Conservation (phyloP, 1,140 invertebrate species). For the Drosophila parvula region DNA sequence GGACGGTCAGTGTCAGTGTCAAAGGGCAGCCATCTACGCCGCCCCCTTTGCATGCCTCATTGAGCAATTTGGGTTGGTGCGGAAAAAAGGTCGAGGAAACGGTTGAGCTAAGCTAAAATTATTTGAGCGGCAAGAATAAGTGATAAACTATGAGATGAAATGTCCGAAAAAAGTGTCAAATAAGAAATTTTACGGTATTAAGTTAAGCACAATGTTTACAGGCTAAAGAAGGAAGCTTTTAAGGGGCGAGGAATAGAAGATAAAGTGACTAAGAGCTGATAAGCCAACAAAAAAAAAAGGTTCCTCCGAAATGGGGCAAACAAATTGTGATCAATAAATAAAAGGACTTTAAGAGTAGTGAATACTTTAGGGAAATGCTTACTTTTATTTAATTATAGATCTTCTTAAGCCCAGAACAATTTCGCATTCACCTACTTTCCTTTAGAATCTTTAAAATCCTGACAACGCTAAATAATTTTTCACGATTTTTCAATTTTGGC, state of each 20-base stretch:
- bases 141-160: constrained; percentile 54
- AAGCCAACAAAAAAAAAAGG: constrained; percentile 16
- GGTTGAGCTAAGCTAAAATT: constrained; percentile 50
- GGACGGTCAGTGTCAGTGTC: constrained; percentile 32
- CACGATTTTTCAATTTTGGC: constrained; percentile 36
- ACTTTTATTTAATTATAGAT: not conserved
- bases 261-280: constrained; percentile 20
- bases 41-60: constrained; percentile 43
- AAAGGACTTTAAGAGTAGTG: not conserved
- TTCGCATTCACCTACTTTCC: not conserved
- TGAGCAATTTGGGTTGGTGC: constrained; percentile 21
- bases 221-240: constrained; percentile 4
- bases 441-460: not conserved
- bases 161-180: constrained; percentile 48
- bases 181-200: constrained; percentile 47
- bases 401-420: not conserved
- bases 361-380: not conserved
- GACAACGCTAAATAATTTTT: constrained; percentile 52
- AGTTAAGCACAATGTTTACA: constrained; percentile 48
- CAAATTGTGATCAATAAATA: constrained; percentile 8
- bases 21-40: constrained; percentile 25
- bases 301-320: not conserved
- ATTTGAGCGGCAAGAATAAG: constrained; percentile 46
- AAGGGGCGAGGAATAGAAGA: not conserved
- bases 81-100: constrained; percentile 36